Conservation (phyloP, 2,797 vertebrate species). For the Crocodylus rhombifer region DNA sequence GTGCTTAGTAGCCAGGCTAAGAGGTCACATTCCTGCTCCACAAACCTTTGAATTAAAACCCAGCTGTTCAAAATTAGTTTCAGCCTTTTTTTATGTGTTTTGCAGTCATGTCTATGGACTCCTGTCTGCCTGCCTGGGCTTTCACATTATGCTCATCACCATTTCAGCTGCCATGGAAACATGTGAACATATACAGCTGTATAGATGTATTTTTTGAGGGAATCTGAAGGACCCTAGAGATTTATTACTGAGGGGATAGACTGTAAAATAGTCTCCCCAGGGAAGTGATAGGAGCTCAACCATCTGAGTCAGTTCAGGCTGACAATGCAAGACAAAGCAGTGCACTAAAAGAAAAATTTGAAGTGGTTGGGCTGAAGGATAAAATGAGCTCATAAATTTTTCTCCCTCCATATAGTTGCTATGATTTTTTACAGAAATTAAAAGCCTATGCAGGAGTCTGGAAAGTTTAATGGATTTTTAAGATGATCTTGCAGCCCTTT, state of each 20-base stretch:
- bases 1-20: neutral
- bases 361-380: neutral
- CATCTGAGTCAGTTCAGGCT: constrained; percentile 57
- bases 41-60: neutral
- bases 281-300: constrained; percentile 46
- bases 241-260: constrained; percentile 38
- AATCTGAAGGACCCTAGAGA: constrained; percentile 40
- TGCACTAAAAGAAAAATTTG: neutral
- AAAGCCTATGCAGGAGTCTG: neutral
- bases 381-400: neutral
- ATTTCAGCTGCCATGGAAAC: neutral
- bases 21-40: neutral
- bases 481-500: neutral
- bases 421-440: constrained; percentile 47
- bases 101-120: neutral
- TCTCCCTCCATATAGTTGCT: neutral
- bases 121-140: neutral
- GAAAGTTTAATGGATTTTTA: neutral
- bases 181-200: constrained; percentile 28
- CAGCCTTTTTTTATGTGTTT: neutral
- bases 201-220: constrained; percentile 39
- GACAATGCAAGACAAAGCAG: neutral
- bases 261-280: constrained; percentile 43
- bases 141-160: neutral
- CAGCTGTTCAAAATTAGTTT: constrained; percentile 21